phyloP scores from a whole-genome alignment of 2,797 vertebrate genomes.

The Ctenopoma kingsleyae region DNA sequence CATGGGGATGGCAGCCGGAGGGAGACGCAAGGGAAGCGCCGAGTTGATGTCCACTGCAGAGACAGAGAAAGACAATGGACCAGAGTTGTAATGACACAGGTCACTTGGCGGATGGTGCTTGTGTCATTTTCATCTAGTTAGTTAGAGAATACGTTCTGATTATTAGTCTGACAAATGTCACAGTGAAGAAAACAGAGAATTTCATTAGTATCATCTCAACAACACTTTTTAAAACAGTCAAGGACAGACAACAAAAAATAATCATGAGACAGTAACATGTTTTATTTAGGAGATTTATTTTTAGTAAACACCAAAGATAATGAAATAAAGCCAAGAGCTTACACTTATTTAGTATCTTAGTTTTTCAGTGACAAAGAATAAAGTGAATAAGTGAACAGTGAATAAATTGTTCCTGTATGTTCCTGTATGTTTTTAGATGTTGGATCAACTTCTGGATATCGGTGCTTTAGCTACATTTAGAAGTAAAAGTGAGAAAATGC shows the following conservation, averaged over 20 bases:
- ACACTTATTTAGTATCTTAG: too few species aligned
- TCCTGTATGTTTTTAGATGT: neutral
- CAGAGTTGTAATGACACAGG: neutral
- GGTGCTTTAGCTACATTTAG: neutral
- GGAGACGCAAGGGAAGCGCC: slow-evolving; percentile 92
- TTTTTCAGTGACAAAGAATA: neutral
- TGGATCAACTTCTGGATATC: neutral
- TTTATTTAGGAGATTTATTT: too few species aligned
- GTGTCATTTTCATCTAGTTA: neutral
- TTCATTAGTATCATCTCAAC: neutral
- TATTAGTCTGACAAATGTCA: neutral
- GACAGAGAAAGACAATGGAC: neutral
- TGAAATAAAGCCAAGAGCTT: too few species aligned
- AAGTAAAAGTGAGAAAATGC: neutral
- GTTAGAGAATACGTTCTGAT: neutral
- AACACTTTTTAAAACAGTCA: slow-evolving; percentile 1
- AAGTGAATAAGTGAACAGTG: too few species aligned
- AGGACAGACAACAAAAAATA: neutral
- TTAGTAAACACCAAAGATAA: too few species aligned
- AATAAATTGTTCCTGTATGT: too few species aligned
- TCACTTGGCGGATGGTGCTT: neutral
- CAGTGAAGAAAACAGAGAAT: neutral
- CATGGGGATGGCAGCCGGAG: slow-evolving; percentile 93
- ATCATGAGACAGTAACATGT: neutral
- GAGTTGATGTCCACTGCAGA: slow-evolving; percentile 90